Conservation (phyloP, 2,113 vertebrate genomes). For the Larimichthys polyactis region DNA sequence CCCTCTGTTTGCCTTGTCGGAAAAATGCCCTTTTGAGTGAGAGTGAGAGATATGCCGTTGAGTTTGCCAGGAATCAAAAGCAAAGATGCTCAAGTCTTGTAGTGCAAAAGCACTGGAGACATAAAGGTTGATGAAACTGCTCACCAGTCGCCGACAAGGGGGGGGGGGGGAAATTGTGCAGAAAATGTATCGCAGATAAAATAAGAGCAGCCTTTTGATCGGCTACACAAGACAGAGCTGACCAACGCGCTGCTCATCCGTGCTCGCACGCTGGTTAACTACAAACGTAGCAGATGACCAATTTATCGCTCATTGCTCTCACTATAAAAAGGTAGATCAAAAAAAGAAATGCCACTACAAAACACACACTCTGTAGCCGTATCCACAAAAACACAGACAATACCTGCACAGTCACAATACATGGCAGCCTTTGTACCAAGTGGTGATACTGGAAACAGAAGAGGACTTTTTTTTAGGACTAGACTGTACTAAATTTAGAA, state of each 20-base stretch:
- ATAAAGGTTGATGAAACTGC: slow-evolving; percentile 63
- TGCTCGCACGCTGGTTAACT: slow-evolving; percentile 57
- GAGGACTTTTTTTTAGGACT: neutral
- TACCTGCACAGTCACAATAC: slow-evolving; percentile 9
- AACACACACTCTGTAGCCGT: slow-evolving; percentile 27
- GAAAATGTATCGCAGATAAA: slow-evolving; percentile 54
- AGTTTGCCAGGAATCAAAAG: slow-evolving; percentile 58
- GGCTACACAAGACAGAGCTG: slow-evolving; percentile 46
- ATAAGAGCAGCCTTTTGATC: slow-evolving; percentile 70
- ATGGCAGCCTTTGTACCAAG: slow-evolving; percentile 19
- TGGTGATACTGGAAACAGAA: neutral
- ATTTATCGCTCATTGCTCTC: slow-evolving; percentile 56
- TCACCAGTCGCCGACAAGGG: slow-evolving; percentile 48
- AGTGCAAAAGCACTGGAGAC: slow-evolving; percentile 43
- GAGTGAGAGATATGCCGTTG: slow-evolving; percentile 42
- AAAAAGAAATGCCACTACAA: slow-evolving; percentile 20
- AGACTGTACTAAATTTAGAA: neutral
- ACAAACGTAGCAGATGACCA: slow-evolving; percentile 71
- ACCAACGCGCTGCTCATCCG: slow-evolving; percentile 30
- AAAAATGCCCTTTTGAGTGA: slow-evolving; percentile 48
- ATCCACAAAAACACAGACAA: slow-evolving; percentile 4
- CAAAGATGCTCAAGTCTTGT: slow-evolving; percentile 46
- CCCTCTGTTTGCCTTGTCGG: slow-evolving; percentile 1
- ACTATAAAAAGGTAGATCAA: slow-evolving; percentile 54
- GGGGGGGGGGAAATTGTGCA: slow-evolving; percentile 30